Base-by-base conservation (phyloP, 2,113 vertebrate genomes). In the Toxotes jaculatrix region DNA sequence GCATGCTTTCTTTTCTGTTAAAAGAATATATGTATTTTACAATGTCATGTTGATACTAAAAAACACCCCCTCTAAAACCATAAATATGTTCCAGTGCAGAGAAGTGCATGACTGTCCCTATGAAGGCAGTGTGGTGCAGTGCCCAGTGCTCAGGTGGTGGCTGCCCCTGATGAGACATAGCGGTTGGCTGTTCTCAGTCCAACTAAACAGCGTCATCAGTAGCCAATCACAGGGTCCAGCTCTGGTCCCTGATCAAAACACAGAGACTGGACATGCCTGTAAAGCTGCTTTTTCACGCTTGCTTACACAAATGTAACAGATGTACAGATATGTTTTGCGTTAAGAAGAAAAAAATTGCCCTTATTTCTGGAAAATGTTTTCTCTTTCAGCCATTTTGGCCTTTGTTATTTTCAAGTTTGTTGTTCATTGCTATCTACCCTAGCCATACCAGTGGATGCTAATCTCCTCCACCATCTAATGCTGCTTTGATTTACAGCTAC, bases 91-190 rank as follows among this genome's bases (percentile, higher is more conserved):
- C n/a, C 19, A 14, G 45, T 61, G 42, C 19, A 83, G 73, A 77
- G 57, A 64, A 65, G 64, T 62, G 65, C 12, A 4, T 79, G 81
- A 40, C 74, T 49, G 62, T 86, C 53, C 43, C 45, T 55, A 27
- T 64, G 66, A 38, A 51, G 53, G 63, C 71, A 17, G 43, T 69
- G 71, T 67, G 80, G 47, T 80, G 83, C 68, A 74, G 49, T 53
- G 82, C 74, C 76, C 84, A 83, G 90, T 90, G 91, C 93, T 92
- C 92, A 94, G 92, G 93, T 93, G 90, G 91, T 88, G 86, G 90
- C 83, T 81, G 79, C 65, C 81, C 81, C 90, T 87, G 82, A 91
- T 87, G 86, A 92, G 86, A 87, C 80, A 70, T 73, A 70, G 67
- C 90, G 72, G 64, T 83, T 74, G 79, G 86, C 89, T 90, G 78